These are phyloP conservation scores for Chaetodon auriga DNA, from an alignment of 2,113 vertebrate species.

Conservation along the genomic window DNA sequence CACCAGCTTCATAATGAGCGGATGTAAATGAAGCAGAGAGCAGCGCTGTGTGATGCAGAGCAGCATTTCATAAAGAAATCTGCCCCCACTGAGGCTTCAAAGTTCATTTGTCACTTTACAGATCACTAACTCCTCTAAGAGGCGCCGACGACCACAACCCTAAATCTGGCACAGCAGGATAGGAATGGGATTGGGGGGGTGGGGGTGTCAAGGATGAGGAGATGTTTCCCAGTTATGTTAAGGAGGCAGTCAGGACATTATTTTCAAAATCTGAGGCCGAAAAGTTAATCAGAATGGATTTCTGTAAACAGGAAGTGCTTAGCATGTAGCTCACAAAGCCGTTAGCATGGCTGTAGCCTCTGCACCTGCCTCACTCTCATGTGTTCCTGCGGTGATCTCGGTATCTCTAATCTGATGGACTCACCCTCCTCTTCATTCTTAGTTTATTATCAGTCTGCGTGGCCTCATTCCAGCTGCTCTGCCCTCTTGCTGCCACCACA, in stretches of 20 bases:
- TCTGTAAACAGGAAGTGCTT: neutral
- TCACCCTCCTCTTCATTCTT: neutral
- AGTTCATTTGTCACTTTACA: constrained; percentile 48
- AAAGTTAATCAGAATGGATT: too few relatives aligned
- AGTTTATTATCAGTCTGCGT: neutral
- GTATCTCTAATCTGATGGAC: neutral
- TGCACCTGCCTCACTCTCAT: neutral
- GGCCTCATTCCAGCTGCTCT: neutral
- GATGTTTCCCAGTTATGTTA: neutral
- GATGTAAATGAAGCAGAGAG: neutral
- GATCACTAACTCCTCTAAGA: constrained; percentile 38
- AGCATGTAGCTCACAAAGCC: neutral
- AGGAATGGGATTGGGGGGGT: neutral
- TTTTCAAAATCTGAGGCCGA: too few relatives aligned
- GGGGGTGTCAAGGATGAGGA: neutral
- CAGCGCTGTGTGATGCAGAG: neutral
- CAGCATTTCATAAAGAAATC: neutral
- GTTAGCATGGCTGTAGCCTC: neutral
- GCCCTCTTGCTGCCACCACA: neutral
- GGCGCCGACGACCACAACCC: constrained; percentile 14
- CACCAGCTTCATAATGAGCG: neutral
- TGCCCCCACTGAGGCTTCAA: constrained; percentile 17
- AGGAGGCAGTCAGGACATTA: too few relatives aligned
- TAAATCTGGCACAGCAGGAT: neutral
- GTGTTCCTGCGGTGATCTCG: neutral